Conservation (phyloP, 2,113 vertebrate species). For the Heliornis fulica region DNA sequence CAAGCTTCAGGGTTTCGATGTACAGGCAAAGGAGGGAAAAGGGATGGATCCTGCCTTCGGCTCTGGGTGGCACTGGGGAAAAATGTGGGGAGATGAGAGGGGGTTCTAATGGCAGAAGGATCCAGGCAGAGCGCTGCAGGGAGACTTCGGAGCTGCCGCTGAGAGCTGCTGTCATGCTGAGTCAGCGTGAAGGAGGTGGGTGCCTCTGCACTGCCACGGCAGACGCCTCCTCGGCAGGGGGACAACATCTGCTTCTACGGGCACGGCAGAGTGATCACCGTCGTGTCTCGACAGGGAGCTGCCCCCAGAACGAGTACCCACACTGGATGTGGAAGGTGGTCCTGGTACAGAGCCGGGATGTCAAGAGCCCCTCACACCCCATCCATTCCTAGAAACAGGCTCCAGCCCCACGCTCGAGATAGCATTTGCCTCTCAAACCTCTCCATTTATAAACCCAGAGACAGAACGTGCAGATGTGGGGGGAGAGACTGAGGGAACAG, state of each 20-base stretch:
- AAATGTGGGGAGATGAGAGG: neutral
- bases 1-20: accelerated
- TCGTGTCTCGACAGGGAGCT: accelerated
- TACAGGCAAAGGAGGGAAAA: neutral
- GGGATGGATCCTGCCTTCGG: neutral
- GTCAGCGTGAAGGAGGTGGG: neutral
- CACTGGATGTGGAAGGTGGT: accelerated
- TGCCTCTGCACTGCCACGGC: accelerated
- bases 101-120: neutral
- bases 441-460: neutral
- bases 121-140: neutral
- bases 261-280: accelerated
- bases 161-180: neutral
- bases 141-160: neutral
- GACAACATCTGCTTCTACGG: accelerated
- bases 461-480: no score
- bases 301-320: neutral
- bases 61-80: no score
- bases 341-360: neutral
- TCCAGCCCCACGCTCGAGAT: accelerated
- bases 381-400: neutral
- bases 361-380: no score
- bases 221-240: accelerated
- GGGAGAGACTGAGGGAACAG: neutral
- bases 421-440: neutral